Percentiles rank a stretch among this genome's conserved stretches.
These are phyloP conservation scores for Ctenomys sociabilis DNA, from an alignment of 2,113 vertebrate species.

Conservation along the genomic window DNA sequence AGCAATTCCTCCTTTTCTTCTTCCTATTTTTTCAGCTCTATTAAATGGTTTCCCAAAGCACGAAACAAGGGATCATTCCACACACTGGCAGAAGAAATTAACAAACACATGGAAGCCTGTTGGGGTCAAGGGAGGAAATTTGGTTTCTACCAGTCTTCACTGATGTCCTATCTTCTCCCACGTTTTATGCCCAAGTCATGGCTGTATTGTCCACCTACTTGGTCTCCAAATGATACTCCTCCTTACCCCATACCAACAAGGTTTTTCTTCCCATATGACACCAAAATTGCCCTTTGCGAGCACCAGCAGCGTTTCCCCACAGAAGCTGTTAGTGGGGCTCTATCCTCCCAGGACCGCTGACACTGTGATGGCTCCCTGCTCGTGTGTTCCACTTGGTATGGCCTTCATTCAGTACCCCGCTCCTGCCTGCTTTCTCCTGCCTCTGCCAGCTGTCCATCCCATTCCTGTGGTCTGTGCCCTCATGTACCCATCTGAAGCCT, in stretches of 20 bases:
- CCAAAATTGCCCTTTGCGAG: neutral
- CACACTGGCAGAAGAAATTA: neutral
- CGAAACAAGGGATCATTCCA: neutral
- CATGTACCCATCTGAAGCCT: neutral
- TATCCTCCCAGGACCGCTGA: neutral
- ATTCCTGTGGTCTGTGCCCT: neutral
- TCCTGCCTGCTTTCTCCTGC: neutral
- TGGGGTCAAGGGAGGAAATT: neutral
- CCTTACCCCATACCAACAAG: neutral
- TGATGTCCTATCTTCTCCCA: neutral
- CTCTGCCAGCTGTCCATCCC: neutral
- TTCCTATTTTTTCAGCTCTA: neutral
- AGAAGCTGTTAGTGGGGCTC: neutral
- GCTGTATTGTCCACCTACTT: neutral
- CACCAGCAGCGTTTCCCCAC: neutral
- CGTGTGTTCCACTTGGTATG: neutral
- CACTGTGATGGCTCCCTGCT: neutral
- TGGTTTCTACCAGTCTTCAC: neutral
- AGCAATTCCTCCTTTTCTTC: neutral
- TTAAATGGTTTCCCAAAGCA: neutral
- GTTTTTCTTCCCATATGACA: neutral
- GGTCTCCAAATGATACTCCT: neutral
- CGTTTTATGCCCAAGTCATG: neutral
- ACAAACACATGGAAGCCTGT: neutral
- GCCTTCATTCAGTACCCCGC: neutral